phyloP scores from a whole-genome alignment of 2,888 invertebrate species.

The Oligia latruncula region DNA sequence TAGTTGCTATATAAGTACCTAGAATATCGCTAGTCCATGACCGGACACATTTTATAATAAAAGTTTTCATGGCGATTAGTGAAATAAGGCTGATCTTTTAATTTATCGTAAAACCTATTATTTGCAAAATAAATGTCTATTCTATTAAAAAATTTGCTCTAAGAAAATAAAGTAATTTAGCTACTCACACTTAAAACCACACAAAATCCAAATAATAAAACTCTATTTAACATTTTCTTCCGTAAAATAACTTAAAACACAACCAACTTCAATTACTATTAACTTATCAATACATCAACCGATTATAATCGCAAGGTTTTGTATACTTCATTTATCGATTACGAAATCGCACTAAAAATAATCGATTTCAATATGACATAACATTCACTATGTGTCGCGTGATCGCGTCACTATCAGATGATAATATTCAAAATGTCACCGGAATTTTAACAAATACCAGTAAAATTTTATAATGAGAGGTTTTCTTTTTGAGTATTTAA shows the following conservation, averaged over 20 bases:
- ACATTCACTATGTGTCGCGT: constrained; percentile 32
- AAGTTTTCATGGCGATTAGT: no score
- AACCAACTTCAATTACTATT: constrained; percentile 53
- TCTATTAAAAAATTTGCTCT: no score
- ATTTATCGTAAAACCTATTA: no score
- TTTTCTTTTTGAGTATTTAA: no score
- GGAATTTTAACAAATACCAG: constrained; percentile 12
- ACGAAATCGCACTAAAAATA: constrained; percentile 59
- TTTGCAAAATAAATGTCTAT: no score
- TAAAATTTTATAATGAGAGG: constrained; percentile 23
- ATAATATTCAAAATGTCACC: constrained; percentile 38
- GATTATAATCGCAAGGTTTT: constrained; percentile 68
- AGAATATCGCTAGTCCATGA: no score
- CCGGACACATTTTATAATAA: no score
- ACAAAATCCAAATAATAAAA: constrained; percentile 53
- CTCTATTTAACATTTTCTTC: constrained; percentile 58
- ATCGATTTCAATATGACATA: constrained; percentile 59
- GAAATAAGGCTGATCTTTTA: no score
- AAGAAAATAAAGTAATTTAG: background rate
- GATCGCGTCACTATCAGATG: constrained; percentile 45
- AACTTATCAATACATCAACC: constrained; percentile 67
- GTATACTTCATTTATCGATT: constrained; percentile 71
- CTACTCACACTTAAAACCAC: constrained; percentile 65
- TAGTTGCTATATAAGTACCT: no score
- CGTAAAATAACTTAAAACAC: constrained; percentile 59